A percentile compares a stretch with the other conserved stretches of the same genome.
These are phyloP conservation scores for Musca domestica DNA, from an alignment of 1,140 invertebrate species.

Conservation along the genomic window DNA sequence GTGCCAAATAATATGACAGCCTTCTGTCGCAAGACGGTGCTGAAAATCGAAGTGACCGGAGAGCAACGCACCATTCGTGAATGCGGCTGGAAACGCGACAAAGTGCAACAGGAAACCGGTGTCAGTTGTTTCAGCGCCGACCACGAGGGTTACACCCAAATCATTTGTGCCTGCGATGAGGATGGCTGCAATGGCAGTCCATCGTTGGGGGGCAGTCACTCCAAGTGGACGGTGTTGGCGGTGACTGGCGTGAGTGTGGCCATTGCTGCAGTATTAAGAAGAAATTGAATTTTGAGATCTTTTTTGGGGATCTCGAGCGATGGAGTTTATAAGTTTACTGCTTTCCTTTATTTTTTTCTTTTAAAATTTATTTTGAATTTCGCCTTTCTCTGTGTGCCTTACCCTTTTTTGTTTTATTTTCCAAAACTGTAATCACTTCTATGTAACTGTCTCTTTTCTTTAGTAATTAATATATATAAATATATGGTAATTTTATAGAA, in stretches of 20 bases:
- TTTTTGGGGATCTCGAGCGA: not conserved
- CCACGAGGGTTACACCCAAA: conserved; percentile 59
- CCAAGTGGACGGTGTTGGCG: conserved; percentile 10
- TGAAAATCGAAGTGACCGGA: conserved; percentile 51
- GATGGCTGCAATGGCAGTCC: conserved; percentile 57
- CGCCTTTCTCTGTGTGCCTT: not conserved
- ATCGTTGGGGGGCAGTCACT: not conserved
- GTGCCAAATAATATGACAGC: not conserved
- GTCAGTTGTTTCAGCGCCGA: conserved; percentile 58
- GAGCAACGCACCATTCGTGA: conserved; percentile 56
- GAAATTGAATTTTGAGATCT: conserved; percentile 12
- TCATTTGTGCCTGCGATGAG: conserved; percentile 58
- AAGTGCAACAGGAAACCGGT: conserved; percentile 25
- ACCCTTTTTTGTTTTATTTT: not conserved
- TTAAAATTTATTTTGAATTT: not conserved
- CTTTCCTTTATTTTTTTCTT: not conserved
- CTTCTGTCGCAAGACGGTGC: conserved; percentile 46
- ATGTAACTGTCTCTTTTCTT: too few relatives aligned
- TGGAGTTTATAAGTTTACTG: not conserved
- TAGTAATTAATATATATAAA: too few relatives aligned
- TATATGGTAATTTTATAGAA: too few relatives aligned
- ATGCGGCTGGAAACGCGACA: conserved; percentile 56
- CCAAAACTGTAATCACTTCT: not conserved
- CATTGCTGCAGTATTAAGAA: conserved; percentile 24
- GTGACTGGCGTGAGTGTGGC: conserved; percentile 14